Evolutionary conservation across 2,113 vertebrate genomes (phyloP), one percentile per base, ranked within the genome.

Genomic region (Eonycteris spelaea): DNA sequence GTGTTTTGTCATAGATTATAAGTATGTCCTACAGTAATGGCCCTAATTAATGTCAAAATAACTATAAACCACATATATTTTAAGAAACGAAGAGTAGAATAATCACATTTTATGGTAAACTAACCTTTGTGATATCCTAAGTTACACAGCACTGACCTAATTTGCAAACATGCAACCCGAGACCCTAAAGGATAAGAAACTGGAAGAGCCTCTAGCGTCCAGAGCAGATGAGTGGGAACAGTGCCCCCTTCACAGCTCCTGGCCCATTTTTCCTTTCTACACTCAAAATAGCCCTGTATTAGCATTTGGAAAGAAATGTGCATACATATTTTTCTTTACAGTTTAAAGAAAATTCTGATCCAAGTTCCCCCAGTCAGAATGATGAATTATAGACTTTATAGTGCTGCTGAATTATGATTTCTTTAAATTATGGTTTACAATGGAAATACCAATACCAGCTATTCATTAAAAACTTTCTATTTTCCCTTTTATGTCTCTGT

Each of bases 341-440:
- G 79, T 95, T 92, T 90, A 80, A 65, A 87, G 75, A 53, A 92
- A 77, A 80, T 91, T 94, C 86, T 18, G 83, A 92, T 93, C 82
- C 79, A 65, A 82, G 87, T 87, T 97, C 82, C 88, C 88, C 74
- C 33, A 88, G 86, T 96, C 96, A 95, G 93, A 93, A 95, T 92
- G 96, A 98, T 71, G 84, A 96, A 97, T 97, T 97, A 94, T 71
- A 68, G 96, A 96, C 96, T 85, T 96, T 51, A 95, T 79, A 35
- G 51, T 45, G 78, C 22, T 94, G 74, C 90, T 90, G 86, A 97
- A 95, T 96, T 97, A n/a, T 94, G 91, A 95, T 67, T 96, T 95
- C 94, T 95, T 95, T 96, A 97, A 96, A 96, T 98, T 96, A 94
- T 21, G 86, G 93, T 88, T 96, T 91, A 78, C 1, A 24, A 86